Evolutionary conservation across 2,888 invertebrate genomes (phyloP).

Genomic region (Polymixis lichenea): DNA sequence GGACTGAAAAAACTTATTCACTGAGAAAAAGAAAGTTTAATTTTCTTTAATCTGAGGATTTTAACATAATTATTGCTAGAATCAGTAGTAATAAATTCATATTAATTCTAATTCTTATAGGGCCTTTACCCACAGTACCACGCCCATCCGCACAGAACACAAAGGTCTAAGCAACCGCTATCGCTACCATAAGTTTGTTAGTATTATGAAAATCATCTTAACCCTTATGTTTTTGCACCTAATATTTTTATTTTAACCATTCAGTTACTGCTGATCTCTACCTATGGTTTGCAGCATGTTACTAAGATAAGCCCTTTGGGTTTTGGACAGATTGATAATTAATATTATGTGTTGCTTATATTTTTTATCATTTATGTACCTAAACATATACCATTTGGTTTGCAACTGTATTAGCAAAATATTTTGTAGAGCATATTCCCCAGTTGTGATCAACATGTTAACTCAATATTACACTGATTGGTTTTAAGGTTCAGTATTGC

Average conservation of each 20-base stretch:
- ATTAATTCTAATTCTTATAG: neutral
- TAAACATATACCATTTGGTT: slow-evolving; percentile 1
- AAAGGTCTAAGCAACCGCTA: neutral
- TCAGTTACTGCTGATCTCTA: neutral
- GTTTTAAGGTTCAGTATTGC: neutral
- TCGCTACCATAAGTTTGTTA: neutral
- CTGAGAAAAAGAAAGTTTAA: slow-evolving; percentile 1
- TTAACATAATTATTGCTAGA: neutral
- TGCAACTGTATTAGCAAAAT: neutral
- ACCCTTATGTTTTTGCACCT: neutral
- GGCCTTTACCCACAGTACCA: neutral
- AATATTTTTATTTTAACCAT: neutral
- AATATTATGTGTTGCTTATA: neutral
- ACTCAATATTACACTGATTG: neutral
- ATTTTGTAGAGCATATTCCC: neutral
- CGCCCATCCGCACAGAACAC: neutral
- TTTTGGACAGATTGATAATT: neutral
- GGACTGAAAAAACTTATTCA: neutral
- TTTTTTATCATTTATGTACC: neutral
- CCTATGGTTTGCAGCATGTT: neutral
- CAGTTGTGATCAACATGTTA: neutral
- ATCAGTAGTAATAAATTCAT: too few relatives aligned
- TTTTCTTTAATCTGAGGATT: too few relatives aligned
- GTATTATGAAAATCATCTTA: neutral
- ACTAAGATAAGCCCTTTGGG: neutral